These are phyloP conservation scores for Pandemis cinnamomeana DNA, from an alignment of 2,888 invertebrate genomes.

Conservation along the genomic window DNA sequence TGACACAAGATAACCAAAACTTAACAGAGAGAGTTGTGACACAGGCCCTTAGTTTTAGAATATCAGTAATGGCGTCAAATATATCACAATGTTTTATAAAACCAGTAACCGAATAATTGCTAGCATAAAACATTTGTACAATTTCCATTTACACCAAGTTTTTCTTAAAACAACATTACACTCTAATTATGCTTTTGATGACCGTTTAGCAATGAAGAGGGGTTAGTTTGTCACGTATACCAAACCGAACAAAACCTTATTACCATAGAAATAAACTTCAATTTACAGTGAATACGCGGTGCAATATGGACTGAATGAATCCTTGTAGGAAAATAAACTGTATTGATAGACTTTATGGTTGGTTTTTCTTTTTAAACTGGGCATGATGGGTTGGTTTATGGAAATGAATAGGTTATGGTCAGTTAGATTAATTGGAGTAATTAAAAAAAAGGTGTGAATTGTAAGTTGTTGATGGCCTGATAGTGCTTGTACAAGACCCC, in stretches of 20 bases:
- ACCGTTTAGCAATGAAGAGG: constrained; percentile 55
- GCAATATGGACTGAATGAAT: constrained; percentile 45
- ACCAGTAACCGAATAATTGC: constrained; percentile 25
- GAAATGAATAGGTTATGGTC: constrained; percentile 45
- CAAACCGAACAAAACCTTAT: constrained; percentile 40
- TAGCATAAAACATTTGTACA: constrained; percentile 26
- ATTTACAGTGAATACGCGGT: constrained; percentile 46
- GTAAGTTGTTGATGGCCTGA: constrained; percentile 29
- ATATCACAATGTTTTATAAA: not conserved
- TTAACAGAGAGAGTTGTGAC: too few relatives aligned
- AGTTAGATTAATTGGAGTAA: constrained; percentile 48
- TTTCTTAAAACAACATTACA: constrained; percentile 40
- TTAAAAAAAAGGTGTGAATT: constrained; percentile 45
- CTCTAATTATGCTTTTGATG: constrained; percentile 49
- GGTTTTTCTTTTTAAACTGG: not conserved
- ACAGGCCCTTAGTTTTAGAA: too few relatives aligned
- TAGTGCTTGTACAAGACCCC: constrained; percentile 9
- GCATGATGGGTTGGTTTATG: constrained; percentile 29
- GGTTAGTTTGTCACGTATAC: constrained; percentile 45
- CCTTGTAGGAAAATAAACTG: constrained; percentile 4
- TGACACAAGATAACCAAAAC: too few relatives aligned
- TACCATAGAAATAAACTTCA: constrained; percentile 21
- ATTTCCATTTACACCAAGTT: constrained; percentile 26
- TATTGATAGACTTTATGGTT: constrained; percentile 9
- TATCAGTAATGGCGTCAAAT: not conserved